Percentiles rank a stretch among this genome's conserved stretches.
Evolutionary conservation across 2,888 invertebrate genomes (phyloP).

Genomic region (Anticlea derivata): DNA sequence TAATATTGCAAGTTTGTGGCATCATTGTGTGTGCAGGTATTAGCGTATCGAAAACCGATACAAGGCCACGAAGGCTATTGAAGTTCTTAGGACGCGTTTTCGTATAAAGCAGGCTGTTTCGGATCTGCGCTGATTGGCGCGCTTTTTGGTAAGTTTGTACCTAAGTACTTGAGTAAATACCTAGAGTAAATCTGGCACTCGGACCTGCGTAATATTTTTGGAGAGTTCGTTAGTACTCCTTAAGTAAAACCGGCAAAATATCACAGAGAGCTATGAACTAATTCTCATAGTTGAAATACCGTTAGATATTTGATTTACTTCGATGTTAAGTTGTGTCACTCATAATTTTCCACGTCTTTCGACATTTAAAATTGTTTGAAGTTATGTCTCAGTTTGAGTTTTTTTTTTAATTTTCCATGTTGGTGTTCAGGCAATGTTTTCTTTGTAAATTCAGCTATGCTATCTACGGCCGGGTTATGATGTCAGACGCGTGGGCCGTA

Average conservation of each 20-base stretch:
- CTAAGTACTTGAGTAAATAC: no score
- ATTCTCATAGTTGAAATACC: no score
- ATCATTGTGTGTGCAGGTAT: constrained; percentile 31
- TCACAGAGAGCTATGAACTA: no score
- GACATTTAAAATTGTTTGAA: no score
- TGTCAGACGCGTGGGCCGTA: constrained; percentile 31
- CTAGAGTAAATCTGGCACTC: no score
- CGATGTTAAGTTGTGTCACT: no score
- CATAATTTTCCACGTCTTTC: no score
- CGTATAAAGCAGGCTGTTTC: not conserved
- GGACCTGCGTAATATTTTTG: no score
- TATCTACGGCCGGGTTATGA: constrained; percentile 23
- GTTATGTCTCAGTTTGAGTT: not conserved
- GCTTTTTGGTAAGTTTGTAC: no score
- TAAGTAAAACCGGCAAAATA: no score
- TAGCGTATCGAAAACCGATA: constrained; percentile 28
- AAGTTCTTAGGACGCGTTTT: constrained; percentile 8
- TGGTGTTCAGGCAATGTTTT: not conserved
- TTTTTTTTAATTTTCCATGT: not conserved
- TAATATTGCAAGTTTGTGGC: constrained; percentile 28
- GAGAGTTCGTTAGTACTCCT: no score
- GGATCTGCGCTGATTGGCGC: not conserved
- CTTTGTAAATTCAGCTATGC: constrained; percentile 3
- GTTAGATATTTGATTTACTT: no score
- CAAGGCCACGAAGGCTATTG: constrained; percentile 22